Percentiles rank a stretch among this genome's conserved stretches.
phyloP scores from a whole-genome alignment of 2,113 vertebrate genomes.

The Sebastes fasciatus region DNA sequence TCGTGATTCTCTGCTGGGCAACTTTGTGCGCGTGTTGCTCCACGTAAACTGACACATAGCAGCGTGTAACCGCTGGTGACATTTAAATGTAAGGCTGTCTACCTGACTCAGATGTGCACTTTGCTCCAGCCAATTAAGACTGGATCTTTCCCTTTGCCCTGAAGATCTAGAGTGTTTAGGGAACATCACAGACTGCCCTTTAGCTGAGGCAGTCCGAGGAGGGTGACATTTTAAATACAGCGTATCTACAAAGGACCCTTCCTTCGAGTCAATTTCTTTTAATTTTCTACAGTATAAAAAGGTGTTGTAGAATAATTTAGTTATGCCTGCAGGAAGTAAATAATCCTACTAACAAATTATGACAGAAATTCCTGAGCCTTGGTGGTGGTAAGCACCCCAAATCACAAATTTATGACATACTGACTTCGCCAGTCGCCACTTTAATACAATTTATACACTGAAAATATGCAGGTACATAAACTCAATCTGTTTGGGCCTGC shows the following conservation, averaged over 20 bases:
- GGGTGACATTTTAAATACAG: slow-evolving; percentile 78
- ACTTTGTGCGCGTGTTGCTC: slow-evolving; percentile 42
- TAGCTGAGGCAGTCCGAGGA: slow-evolving; percentile 45
- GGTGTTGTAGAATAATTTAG: slow-evolving; percentile 6
- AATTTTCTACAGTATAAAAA: slow-evolving; percentile 12
- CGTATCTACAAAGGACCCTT: slow-evolving; percentile 48
- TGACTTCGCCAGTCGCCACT: background rate
- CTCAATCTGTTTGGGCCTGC: background rate
- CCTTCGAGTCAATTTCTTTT: slow-evolving; percentile 25
- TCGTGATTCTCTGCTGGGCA: slow-evolving; percentile 22
- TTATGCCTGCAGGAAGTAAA: background rate
- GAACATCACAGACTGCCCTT: slow-evolving; percentile 73
- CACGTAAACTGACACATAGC: slow-evolving; percentile 50
- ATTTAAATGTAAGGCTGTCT: slow-evolving; percentile 77
- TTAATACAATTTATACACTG: background rate
- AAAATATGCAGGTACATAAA: background rate
- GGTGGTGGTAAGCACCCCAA: background rate
- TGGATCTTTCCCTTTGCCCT: slow-evolving; percentile 39
- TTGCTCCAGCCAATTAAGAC: slow-evolving; percentile 71
- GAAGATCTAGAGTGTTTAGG: slow-evolving; percentile 55
- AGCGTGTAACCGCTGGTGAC: slow-evolving; percentile 65
- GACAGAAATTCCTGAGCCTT: background rate
- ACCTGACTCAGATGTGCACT: slow-evolving; percentile 61
- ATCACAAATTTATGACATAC: background rate
- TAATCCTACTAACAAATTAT: background rate